phyloP scores from a whole-genome alignment of 1,140 invertebrate genomes.

The Brachionus plicatilis region DNA sequence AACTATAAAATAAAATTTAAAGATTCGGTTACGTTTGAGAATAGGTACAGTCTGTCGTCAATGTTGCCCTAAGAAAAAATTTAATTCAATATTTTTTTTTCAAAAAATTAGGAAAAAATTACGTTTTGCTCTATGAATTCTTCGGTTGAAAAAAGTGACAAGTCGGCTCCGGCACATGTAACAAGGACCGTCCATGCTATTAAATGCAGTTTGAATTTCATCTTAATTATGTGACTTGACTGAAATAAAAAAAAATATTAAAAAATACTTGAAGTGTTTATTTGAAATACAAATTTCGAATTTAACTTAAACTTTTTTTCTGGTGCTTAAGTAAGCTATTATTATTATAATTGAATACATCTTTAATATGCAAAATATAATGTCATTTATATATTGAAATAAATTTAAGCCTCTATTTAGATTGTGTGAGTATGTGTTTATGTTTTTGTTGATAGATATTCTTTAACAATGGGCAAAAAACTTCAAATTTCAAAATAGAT shows the following conservation, averaged over 20 bases:
- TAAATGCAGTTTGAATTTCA: neutral
- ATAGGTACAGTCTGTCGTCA: neutral
- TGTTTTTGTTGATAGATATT: conserved; percentile 24
- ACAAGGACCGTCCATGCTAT: neutral
- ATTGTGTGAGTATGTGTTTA: neutral
- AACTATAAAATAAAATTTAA: neutral
- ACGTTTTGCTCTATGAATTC: neutral
- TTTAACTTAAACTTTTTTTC: neutral
- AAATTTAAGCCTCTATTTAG: neutral
- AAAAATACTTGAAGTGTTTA: neutral
- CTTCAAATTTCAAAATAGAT: neutral
- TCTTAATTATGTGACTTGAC: neutral
- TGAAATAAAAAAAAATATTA: neutral
- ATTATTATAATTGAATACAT: conserved; percentile 22
- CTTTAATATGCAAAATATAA: neutral
- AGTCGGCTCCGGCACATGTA: neutral
- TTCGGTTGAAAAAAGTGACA: neutral
- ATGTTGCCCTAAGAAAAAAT: neutral
- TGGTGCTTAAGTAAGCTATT: neutral
- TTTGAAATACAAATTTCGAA: neutral
- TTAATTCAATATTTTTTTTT: neutral
- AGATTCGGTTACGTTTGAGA: neutral
- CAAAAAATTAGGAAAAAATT: neutral
- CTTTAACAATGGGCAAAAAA: conserved; percentile 27
- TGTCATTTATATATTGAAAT: conserved; percentile 17